These are phyloP conservation scores for Oreochromis niloticus DNA, from an alignment of 2,113 vertebrate species.

Conservation along the genomic window DNA sequence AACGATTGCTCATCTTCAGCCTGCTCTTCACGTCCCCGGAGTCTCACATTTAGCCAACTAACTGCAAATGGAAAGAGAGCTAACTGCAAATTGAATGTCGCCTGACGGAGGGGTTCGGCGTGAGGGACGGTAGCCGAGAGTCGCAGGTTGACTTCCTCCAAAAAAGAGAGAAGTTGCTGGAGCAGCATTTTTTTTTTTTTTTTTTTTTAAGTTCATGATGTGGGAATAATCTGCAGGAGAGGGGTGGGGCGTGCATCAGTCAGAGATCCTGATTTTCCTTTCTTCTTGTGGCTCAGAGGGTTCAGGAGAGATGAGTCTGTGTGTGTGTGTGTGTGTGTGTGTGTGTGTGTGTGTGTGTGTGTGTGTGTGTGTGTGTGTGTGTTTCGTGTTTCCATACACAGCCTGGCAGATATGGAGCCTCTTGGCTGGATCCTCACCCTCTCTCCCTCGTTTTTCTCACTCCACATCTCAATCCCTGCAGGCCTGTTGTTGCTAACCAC, in stretches of 20 bases:
- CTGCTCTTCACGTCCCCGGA: slow-evolving; percentile 11
- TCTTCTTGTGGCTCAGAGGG: background rate
- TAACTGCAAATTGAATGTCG: slow-evolving; percentile 65
- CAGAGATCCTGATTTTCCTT: background rate
- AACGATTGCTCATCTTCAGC: slow-evolving; percentile 8
- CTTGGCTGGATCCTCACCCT: slow-evolving; percentile 1
- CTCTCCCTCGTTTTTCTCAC: background rate
- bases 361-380: background rate
- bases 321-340: background rate
- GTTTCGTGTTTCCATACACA: background rate
- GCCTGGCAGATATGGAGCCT: slow-evolving; percentile 10
- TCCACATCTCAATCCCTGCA: slow-evolving; percentile 19
- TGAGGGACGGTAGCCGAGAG: slow-evolving; percentile 8
- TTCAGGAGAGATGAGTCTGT: slow-evolving; percentile 22
- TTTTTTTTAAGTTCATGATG: background rate
- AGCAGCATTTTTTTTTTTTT: background rate
- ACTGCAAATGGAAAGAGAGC: slow-evolving; percentile 58
- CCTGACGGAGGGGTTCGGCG: slow-evolving; percentile 5
- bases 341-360: background rate
- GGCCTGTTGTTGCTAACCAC: slow-evolving; percentile 30
- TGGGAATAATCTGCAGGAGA: background rate
- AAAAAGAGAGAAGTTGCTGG: background rate
- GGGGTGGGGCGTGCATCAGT: background rate
- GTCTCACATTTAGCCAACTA: slow-evolving; percentile 45
- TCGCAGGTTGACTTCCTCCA: background rate